Percentiles rank a stretch among this genome's conserved stretches.
Evolutionary conservation across 2,888 invertebrate genomes (phyloP).

Genomic region (Mythimna impura): DNA sequence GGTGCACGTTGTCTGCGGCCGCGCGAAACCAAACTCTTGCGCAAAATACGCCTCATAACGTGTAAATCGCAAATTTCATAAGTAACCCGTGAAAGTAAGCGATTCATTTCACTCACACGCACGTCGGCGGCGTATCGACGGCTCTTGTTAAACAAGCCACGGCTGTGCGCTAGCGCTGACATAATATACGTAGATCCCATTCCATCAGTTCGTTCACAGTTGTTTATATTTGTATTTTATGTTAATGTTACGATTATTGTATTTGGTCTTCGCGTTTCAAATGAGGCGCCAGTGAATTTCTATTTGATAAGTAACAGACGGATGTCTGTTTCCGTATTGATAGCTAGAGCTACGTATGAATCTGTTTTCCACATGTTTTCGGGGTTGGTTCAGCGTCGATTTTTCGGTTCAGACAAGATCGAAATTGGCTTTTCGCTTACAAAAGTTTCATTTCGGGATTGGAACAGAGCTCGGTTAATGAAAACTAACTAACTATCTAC

Average conservation of each 20-base stretch:
- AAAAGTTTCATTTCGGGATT: slow-evolving; percentile 5
- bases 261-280: slow-evolving; percentile 33
- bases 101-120: slow-evolving; percentile 81
- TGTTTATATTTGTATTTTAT: slow-evolving; percentile 37
- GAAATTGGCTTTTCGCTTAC: slow-evolving; percentile 15
- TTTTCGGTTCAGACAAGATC: not conserved
- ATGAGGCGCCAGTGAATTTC: slow-evolving; percentile 35
- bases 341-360: not conserved
- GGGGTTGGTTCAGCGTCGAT: not conserved
- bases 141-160: slow-evolving; percentile 72
- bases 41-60: slow-evolving; percentile 74
- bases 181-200: slow-evolving; percentile 67
- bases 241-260: slow-evolving; percentile 50
- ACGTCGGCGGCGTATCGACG: slow-evolving; percentile 58
- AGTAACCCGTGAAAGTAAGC: slow-evolving; percentile 85
- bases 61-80: slow-evolving; percentile 86
- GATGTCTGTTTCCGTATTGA: not conserved
- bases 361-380: not conserved
- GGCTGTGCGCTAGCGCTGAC: slow-evolving; percentile 62
- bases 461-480: slow-evolving; percentile 1
- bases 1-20: slow-evolving; percentile 50
- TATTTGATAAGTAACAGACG: slow-evolving; percentile 20
- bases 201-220: slow-evolving; percentile 35
- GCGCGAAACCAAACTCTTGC: slow-evolving; percentile 64
- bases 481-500: not conserved